phyloP scores from a whole-genome alignment of 2,888 invertebrate genomes.

The Lasioglossum leucozonium region DNA sequence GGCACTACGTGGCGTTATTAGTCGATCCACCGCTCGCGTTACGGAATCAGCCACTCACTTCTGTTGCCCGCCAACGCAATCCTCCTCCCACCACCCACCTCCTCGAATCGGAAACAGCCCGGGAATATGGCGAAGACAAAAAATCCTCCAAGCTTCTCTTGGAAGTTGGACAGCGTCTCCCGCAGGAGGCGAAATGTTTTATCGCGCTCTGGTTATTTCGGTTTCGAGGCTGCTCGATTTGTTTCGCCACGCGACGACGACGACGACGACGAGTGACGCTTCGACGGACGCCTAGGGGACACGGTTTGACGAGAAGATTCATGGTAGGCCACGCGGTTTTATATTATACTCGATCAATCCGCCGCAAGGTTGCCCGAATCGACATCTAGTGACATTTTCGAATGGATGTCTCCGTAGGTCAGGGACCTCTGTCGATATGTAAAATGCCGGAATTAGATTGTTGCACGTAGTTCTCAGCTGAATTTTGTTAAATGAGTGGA shows the following conservation, averaged over 20 bases:
- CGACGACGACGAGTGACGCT: not conserved
- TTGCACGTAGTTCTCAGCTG: too few relatives aligned
- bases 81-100: too few relatives aligned
- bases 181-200: not conserved
- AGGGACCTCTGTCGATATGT: too few relatives aligned
- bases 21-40: too few relatives aligned
- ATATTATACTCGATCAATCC: not conserved
- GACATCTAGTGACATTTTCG: too few relatives aligned
- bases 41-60: not conserved
- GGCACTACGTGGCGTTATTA: conserved; percentile 7
- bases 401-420: too few relatives aligned
- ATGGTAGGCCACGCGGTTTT: not conserved
- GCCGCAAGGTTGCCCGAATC: not conserved
- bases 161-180: not conserved
- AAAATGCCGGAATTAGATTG: too few relatives aligned
- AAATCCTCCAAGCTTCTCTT: conserved; percentile 16
- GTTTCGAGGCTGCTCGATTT: not conserved
- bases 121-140: conserved; percentile 8
- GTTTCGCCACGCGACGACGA: not conserved
- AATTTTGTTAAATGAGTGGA: too few relatives aligned
- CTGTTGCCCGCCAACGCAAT: not conserved
- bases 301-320: not conserved
- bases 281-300: not conserved
- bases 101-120: not conserved
- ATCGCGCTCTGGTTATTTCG: not conserved